Evolutionary conservation across 30 jellyfish, hydroid and myxozoan species (phyloP).

Genomic region (Chrysaora quinquecirrha): DNA sequence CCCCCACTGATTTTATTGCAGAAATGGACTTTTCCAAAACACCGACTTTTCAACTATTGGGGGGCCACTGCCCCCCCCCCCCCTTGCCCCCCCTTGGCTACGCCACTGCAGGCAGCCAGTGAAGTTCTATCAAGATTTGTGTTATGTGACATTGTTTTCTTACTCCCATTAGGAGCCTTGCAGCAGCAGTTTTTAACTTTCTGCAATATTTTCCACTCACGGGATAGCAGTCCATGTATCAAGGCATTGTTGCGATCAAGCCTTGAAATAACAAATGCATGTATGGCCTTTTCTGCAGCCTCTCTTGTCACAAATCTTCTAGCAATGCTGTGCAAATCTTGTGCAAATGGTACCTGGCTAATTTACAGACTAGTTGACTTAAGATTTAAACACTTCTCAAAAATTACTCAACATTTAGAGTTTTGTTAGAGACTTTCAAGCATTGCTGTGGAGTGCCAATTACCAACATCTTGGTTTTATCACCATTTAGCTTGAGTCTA

Average conservation of each 20-base stretch:
- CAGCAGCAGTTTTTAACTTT: background rate
- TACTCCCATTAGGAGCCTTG: background rate
- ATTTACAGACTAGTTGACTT: too few species aligned
- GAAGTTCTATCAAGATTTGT: background rate
- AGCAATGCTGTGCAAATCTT: background rate
- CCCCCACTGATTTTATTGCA: too few species aligned
- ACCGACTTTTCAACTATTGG: too few species aligned
- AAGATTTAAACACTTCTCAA: too few species aligned
- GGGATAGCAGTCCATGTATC: background rate
- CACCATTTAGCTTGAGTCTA: conserved; percentile 18
- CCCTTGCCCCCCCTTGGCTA: too few species aligned
- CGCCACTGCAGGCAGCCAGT: background rate
- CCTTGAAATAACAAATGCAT: background rate
- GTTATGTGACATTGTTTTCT: background rate
- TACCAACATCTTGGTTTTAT: conserved; percentile 18
- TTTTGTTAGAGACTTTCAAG: background rate
- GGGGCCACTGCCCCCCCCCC: too few species aligned
- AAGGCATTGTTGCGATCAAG: background rate
- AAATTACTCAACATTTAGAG: too few species aligned
- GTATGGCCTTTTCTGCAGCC: background rate
- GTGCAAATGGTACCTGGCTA: too few species aligned
- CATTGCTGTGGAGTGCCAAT: conserved; percentile 13
- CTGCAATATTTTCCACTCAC: background rate
- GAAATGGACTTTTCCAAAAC: too few species aligned
- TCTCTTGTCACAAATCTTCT: background rate